Evolutionary conservation across 2,888 invertebrate species (phyloP).

Genomic region (Mythimna impura): DNA sequence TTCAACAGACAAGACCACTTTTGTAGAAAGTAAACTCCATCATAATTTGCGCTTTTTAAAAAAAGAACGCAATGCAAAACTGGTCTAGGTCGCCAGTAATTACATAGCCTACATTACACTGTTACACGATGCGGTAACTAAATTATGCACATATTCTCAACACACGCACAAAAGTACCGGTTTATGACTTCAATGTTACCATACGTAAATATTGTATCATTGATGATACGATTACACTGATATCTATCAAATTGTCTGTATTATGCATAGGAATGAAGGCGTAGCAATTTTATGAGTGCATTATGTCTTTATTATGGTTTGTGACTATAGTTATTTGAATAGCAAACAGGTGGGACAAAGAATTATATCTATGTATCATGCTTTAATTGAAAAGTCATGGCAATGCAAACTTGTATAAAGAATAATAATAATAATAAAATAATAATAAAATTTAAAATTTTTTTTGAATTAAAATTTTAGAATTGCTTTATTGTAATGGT

Average conservation of each 20-base stretch:
- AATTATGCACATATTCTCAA: conserved; percentile 23
- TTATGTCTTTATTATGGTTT: conserved; percentile 34
- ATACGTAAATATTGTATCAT: conserved; percentile 59
- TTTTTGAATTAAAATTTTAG: too few relatives aligned
- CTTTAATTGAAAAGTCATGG: conserved; percentile 27
- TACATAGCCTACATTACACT: conserved; percentile 18
- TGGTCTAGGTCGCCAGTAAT: conserved; percentile 35
- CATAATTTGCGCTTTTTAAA: not conserved
- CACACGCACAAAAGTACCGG: conserved; percentile 29
- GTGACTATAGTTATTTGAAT: conserved; percentile 48
- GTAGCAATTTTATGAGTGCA: conserved; percentile 40
- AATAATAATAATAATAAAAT: too few relatives aligned
- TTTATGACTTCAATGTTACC: conserved; percentile 37
- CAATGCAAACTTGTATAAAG: conserved; percentile 11
- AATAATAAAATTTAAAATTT: too few relatives aligned
- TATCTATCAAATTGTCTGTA: conserved; percentile 51
- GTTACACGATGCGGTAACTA: conserved; percentile 33
- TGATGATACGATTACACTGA: conserved; percentile 57
- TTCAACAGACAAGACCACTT: conserved; percentile 1
- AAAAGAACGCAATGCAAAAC: conserved; percentile 14
- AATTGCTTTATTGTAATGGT: conserved; percentile 30
- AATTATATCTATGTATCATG: conserved; percentile 26
- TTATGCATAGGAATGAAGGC: conserved; percentile 42
- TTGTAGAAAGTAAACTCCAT: not conserved
- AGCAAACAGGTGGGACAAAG: conserved; percentile 52